Evolutionary conservation across 1,140 invertebrate genomes (phyloP), one percentile per base, ranked within the genome.

Genomic region (Magallana gigas): DNA sequence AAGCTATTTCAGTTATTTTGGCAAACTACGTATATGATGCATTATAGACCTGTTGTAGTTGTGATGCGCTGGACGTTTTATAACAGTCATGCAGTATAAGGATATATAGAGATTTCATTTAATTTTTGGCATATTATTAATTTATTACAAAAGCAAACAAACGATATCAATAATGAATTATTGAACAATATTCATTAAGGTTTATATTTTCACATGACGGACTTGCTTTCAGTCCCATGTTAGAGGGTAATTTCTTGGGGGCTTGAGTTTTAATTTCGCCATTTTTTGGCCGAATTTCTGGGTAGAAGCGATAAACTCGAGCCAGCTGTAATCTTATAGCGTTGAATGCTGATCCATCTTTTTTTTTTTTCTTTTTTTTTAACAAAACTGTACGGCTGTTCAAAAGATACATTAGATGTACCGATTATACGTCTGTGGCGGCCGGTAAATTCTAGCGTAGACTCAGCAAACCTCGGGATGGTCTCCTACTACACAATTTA

Each of bases 1-100:
- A 76, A 76, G 36, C 68, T 76, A 76, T 18, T 71, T 71, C 29
- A 71, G 64, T n/a, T 36, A 71, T 76, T 76, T 76, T 76, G 12
- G 23, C 68, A 5, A 23, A 36, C 68, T 23, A 76, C 68, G 68
- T 12, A 48, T 1, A 76, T 18, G 68, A 12, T 76, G 68, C 68
- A 18, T 48, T 48, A 1, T n/a, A n/a, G n/a, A n/a, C 36, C 36
- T 48, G 5, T 48, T 48, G 2, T 1, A 48, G 36, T 48, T 48
- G 36, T 5, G 36, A 48, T 48, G 36, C 36, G 36, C 3, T 48
- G 36, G 36, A 48, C 36, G 36, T 48, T 48, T 48, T 48, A 5
- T 48, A 48, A 48, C 36, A n/a, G n/a, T n/a, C n/a, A 48, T 48
- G 36, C 36, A 48, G 36, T 48, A 48, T 48, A 48, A 48, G 36